Percentiles rank a stretch among this genome's conserved stretches.
Evolutionary conservation across 2,113 vertebrate species (phyloP).

Genomic region (Myrmecobius fasciatus): DNA sequence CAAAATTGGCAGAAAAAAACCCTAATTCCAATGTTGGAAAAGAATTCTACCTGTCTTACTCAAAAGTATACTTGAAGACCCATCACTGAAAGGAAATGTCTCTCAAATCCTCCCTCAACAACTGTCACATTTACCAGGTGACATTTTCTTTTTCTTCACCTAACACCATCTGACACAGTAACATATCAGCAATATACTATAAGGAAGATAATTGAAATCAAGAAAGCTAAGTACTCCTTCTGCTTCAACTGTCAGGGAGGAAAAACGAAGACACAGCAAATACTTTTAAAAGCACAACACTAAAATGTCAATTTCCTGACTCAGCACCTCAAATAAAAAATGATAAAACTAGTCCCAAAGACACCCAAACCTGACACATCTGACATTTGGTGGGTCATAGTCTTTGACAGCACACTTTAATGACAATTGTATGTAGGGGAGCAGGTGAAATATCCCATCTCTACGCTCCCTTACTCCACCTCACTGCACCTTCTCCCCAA

Average conservation of each 20-base stretch:
- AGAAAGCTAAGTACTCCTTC: constrained; percentile 76
- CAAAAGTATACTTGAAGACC: constrained; percentile 40
- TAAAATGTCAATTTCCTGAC: constrained; percentile 69
- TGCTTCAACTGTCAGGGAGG: constrained; percentile 62
- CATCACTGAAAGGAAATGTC: constrained; percentile 57
- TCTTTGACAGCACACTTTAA: constrained; percentile 35
- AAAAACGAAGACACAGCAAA: constrained; percentile 72
- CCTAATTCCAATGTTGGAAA: constrained; percentile 47
- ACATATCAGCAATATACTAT: constrained; percentile 60
- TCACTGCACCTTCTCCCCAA: background rate
- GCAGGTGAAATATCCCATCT: background rate
- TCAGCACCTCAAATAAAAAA: constrained; percentile 62
- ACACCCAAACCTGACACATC: constrained; percentile 37
- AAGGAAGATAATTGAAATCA: constrained; percentile 72
- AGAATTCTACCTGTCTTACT: constrained; percentile 34
- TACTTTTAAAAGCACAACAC: constrained; percentile 73
- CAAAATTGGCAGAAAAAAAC: constrained; percentile 35
- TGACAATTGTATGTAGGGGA: background rate
- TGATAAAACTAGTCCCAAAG: constrained; percentile 56
- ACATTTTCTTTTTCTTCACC: constrained; percentile 73
- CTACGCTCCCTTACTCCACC: background rate
- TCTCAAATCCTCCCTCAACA: constrained; percentile 67
- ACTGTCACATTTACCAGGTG: constrained; percentile 59
- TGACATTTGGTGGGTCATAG: background rate
- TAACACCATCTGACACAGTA: constrained; percentile 69